A percentile compares a stretch with the other conserved stretches of the same genome.
Evolutionary conservation across 2,797 vertebrate species (phyloP).

Genomic region (Chaenodraco wilsoni): DNA sequence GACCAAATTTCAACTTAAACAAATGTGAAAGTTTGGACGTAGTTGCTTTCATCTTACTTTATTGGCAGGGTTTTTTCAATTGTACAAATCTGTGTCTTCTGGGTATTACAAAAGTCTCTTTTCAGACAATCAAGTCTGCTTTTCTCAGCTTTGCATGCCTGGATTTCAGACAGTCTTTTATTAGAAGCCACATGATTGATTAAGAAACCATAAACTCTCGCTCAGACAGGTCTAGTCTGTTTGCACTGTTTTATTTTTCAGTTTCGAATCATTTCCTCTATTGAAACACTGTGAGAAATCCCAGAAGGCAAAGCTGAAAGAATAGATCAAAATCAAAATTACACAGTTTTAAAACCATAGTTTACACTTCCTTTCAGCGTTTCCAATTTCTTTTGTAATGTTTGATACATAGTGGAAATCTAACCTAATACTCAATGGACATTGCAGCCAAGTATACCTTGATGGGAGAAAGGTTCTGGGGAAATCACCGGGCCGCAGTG

Average conservation of each 20-base stretch:
- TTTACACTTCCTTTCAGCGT: not conserved
- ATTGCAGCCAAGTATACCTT: constrained; percentile 52
- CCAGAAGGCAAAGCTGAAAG: constrained; percentile 1
- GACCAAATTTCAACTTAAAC: not conserved
- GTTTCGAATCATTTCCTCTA: not conserved
- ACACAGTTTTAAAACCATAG: not conserved
- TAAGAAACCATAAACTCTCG: not conserved
- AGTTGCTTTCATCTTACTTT: not conserved
- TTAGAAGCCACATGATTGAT: too few relatives aligned
- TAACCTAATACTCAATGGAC: constrained; percentile 3
- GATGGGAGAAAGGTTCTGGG: constrained; percentile 52
- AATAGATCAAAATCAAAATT: not conserved
- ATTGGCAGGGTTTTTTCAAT: not conserved
- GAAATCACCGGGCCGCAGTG: constrained; percentile 47
- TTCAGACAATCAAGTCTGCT: not conserved
- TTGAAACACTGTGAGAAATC: not conserved
- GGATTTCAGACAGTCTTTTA: not conserved
- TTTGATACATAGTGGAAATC: not conserved
- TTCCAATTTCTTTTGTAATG: not conserved
- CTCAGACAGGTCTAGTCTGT: not conserved
- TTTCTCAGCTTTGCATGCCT: not conserved
- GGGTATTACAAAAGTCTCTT: not conserved
- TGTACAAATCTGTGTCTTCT: not conserved
- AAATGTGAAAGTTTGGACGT: not conserved
- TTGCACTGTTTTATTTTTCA: too few relatives aligned